phyloP scores from a whole-genome alignment of 1,140 invertebrate genomes.

The Philopotamus ludificatus region DNA sequence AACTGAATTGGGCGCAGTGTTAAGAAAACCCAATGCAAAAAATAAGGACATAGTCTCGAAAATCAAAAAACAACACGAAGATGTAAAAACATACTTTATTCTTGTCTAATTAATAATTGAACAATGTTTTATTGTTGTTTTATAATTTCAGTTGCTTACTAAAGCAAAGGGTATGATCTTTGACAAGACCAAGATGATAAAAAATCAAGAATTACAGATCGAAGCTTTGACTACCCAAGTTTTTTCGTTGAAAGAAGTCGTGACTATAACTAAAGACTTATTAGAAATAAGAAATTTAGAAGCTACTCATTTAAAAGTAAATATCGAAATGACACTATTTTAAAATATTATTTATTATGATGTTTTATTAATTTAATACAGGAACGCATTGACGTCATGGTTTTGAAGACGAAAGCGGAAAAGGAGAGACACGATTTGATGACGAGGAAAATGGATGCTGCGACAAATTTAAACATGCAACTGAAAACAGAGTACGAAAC shows the following conservation, averaged over 20 bases:
- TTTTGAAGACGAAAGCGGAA: constrained; percentile 66
- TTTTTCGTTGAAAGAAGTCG: constrained; percentile 72
- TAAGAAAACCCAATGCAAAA: constrained; percentile 53
- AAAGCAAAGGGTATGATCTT: constrained; percentile 66
- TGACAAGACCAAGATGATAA: constrained; percentile 68
- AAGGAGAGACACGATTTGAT: constrained; percentile 67
- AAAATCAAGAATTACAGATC: constrained; percentile 74
- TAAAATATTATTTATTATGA: neutral
- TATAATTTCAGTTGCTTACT: constrained; percentile 53
- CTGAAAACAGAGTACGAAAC: constrained; percentile 73
- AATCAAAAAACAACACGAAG: constrained; percentile 55
- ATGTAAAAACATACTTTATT: constrained; percentile 43
- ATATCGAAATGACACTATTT: neutral
- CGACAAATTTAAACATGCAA: constrained; percentile 68
- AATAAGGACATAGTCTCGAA: constrained; percentile 54
- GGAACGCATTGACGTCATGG: constrained; percentile 68
- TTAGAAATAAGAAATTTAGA: constrained; percentile 74
- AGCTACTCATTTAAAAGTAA: constrained; percentile 69
- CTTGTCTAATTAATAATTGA: neutral
- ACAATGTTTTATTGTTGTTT: neutral
- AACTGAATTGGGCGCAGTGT: constrained; percentile 51
- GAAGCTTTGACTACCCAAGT: constrained; percentile 68
- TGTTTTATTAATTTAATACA: constrained; percentile 41
- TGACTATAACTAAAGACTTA: constrained; percentile 73
- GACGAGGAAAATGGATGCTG: constrained; percentile 67